Base-by-base conservation (phyloP, 2,888 invertebrate genomes). In the Deilephila elpenor region DNA sequence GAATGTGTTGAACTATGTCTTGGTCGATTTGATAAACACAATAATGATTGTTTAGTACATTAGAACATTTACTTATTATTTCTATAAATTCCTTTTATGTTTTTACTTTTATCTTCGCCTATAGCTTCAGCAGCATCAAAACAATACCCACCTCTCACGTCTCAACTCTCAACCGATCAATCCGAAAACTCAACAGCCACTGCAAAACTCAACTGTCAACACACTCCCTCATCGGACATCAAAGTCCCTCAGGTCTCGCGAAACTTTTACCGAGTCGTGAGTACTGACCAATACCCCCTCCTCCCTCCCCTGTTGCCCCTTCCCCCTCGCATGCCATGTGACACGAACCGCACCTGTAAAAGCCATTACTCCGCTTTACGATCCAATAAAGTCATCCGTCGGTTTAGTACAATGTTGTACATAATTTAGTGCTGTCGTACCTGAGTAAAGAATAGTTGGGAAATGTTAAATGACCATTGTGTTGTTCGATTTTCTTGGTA, bases 371-470 rank as follows among this genome's bases (percentile, higher is more conserved):
- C 80, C 83, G 79, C 88, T 85, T 92, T 89, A 91, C 84, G 85
- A 81, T 80, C 80, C 86, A 79, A 91, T 92, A 91, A 92, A 91
- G 84, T 83, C 84, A 86, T 87, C 86, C 84, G 84, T 80, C 83
- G 83, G 82, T 83, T 85, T 83, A 84, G 84, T 88, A 86, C 87
- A 88, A 80, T 84, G 83, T 87, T 86, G 85, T 91, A 87, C 88
- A 92, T 92, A 89, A 91, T 91, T 89, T 86, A 90, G 79, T 78
- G 79, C 80, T 83, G 79, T 84, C 84, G 85, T 77, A 37, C 25
- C 44, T 4, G 14, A 44, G 44, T 44, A 44, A 44, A 11, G 44
- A 44, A 44, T 14, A 44, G 44, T 44, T 44, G 11, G 44, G 44
- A 44, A 44, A 44, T 44, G 44, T 11, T 11, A 44, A 44, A 44